Conservation (phyloP, 1,140 invertebrate genomes). For the Orius insidiosus region DNA sequence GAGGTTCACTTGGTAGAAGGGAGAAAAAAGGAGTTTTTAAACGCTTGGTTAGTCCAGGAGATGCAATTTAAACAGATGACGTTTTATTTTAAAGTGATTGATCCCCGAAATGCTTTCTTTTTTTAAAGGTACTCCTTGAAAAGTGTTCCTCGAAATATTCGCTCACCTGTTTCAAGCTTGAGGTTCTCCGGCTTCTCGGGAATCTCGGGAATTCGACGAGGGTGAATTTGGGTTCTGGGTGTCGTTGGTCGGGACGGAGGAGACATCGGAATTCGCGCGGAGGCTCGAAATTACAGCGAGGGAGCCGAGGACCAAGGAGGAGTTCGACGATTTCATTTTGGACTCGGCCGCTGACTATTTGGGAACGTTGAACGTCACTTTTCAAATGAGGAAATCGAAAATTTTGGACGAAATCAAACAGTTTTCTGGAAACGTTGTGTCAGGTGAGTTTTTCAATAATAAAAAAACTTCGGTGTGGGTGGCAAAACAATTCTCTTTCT, state of each 20-base stretch:
- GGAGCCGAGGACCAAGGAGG: constrained; percentile 8
- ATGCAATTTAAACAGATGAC: too few relatives aligned
- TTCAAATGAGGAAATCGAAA: constrained; percentile 48
- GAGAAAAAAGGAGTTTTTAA: too few relatives aligned
- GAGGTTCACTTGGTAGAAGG: too few relatives aligned
- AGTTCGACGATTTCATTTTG: constrained; percentile 16
- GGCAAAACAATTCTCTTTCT: too few relatives aligned
- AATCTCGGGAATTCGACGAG: constrained; percentile 44
- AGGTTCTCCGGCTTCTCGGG: constrained; percentile 55
- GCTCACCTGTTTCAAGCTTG: constrained; percentile 56
- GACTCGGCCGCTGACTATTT: constrained; percentile 41
- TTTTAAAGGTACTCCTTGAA: too few relatives aligned
- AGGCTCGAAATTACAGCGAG: constrained; percentile 7
- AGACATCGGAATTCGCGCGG: neutral
- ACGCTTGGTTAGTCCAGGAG: too few relatives aligned
- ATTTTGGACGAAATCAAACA: constrained; percentile 25
- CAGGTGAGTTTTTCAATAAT: neutral
- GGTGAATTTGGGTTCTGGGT: constrained; percentile 33
- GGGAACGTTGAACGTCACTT: constrained; percentile 49
- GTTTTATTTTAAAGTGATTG: too few relatives aligned
- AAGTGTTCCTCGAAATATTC: constrained; percentile 31
- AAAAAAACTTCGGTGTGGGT: too few relatives aligned
- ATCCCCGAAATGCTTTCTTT: too few relatives aligned
- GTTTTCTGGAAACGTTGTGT: neutral
- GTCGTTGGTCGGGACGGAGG: constrained; percentile 2